A percentile compares a stretch with the other conserved stretches of the same genome.
phyloP scores from a whole-genome alignment of 1,140 invertebrate genomes.

The Pinna nobilis region DNA sequence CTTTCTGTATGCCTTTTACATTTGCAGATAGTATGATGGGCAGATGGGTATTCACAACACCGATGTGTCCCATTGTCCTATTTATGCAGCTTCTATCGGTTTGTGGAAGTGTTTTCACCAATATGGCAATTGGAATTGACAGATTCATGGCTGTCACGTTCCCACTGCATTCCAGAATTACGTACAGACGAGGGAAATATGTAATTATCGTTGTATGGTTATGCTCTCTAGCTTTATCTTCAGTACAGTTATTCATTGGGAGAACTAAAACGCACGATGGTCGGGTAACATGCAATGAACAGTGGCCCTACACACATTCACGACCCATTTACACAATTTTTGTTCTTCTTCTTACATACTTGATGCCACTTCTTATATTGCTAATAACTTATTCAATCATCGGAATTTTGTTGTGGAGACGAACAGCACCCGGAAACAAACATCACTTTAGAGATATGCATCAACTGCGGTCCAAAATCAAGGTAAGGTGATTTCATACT shows the following conservation, averaged over 20 bases:
- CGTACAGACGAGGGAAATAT: slow-evolving; percentile 53
- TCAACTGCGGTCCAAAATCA: slow-evolving; percentile 76
- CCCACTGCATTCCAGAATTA: slow-evolving; percentile 63
- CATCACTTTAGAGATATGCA: slow-evolving; percentile 74
- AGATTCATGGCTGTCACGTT: slow-evolving; percentile 66
- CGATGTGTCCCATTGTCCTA: slow-evolving; percentile 69
- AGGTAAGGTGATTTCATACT: too few species aligned
- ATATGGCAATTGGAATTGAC: slow-evolving; percentile 71
- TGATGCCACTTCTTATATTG: slow-evolving; percentile 75
- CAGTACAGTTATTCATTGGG: slow-evolving; percentile 74
- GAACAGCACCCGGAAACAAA: slow-evolving; percentile 77
- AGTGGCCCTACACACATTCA: slow-evolving; percentile 53
- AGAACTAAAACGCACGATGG: slow-evolving; percentile 56
- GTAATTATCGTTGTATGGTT: slow-evolving; percentile 76
- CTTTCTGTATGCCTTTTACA: slow-evolving; percentile 74
- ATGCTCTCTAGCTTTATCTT: slow-evolving; percentile 70
- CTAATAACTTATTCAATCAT: slow-evolving; percentile 75
- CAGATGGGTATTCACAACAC: slow-evolving; percentile 66
- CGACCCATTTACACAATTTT: slow-evolving; percentile 74
- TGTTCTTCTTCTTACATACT: slow-evolving; percentile 76
- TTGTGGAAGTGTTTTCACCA: slow-evolving; percentile 68
- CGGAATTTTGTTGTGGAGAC: slow-evolving; percentile 70
- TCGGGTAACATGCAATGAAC: slow-evolving; percentile 51
- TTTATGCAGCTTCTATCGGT: slow-evolving; percentile 70
- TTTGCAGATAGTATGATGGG: slow-evolving; percentile 66